Evolutionary conservation across 2,113 vertebrate species (phyloP), one percentile per base, ranked within the genome.

Genomic region (Oncorhynchus masou): DNA sequence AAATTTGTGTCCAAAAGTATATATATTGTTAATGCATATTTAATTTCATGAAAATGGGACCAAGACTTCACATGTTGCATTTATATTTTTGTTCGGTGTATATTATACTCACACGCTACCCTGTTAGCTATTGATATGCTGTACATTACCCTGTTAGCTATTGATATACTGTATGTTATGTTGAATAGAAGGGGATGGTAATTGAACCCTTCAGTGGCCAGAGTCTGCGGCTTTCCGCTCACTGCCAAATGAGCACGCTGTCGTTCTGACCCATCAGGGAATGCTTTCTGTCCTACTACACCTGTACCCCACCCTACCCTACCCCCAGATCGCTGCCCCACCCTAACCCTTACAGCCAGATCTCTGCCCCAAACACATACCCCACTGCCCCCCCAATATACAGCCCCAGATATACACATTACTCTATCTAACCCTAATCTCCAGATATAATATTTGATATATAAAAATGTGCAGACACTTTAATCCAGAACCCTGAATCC

Each of bases 141-240:
- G 49, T 51, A 5, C 51, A 71, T 88, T 16, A 54, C 49, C 13
- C 86, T 81, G 74, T 93, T 11, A 11, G 80, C 85, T 91, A 91
- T 89, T 87, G 7, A 90, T 86, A 89, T 89, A 82, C 15, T 54
- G 49, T 19, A 54, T 1, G 73, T 88, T 85, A 86, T 93, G 79
- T 86, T 91, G 91, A 93, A 89, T 93, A 94, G 84, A 91, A 88
- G 87, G 93, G 87, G 83, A 93, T 94, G 91, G 93, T 93, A 86
- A 86, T 91, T 94, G 91, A 95, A 93, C 92, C 96, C 98, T 99
- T 99, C 98, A 99, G 97, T 95, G 96, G 93, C 92, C 94, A 92
- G 94, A 95, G 96, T 95, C 97, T 99, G 98, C 98, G 94, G 93
- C 95, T 96, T 96, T 95, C 80, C 91, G 96, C 96, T 96, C 94